Evolutionary conservation across 2,113 vertebrate species (phyloP).

Genomic region (Elgaria multicarinata): DNA sequence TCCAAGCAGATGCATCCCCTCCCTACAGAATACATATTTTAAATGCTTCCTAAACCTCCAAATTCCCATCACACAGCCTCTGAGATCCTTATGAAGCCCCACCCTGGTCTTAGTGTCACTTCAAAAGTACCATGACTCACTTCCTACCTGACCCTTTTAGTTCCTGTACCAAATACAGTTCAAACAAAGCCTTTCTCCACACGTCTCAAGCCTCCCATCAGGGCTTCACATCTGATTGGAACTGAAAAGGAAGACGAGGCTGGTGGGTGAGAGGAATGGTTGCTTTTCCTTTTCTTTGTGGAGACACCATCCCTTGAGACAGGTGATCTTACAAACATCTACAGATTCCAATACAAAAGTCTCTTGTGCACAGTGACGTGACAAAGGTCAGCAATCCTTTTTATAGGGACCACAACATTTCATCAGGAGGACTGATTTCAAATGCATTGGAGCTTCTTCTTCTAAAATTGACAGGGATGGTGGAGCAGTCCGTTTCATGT

Average conservation of each 20-base stretch:
- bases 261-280: background rate
- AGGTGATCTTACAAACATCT: background rate
- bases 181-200: background rate
- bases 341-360: background rate
- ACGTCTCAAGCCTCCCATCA: background rate
- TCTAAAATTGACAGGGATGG: background rate
- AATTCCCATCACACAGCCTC: background rate
- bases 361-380: background rate
- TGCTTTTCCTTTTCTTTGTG: background rate
- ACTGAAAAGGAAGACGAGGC: background rate
- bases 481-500: background rate
- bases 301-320: background rate
- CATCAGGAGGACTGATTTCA: constrained; percentile 18
- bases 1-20: too few relatives aligned
- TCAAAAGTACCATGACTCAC: background rate
- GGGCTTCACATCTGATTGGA: background rate
- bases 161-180: background rate
- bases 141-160: too few relatives aligned
- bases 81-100: background rate
- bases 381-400: background rate
- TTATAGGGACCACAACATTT: background rate
- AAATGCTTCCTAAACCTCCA: too few relatives aligned
- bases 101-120: background rate
- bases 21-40: background rate
- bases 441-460: background rate